These are phyloP conservation scores for Ammodramus savannarum DNA, from an alignment of 2,113 vertebrate genomes.

Conservation along the genomic window DNA sequence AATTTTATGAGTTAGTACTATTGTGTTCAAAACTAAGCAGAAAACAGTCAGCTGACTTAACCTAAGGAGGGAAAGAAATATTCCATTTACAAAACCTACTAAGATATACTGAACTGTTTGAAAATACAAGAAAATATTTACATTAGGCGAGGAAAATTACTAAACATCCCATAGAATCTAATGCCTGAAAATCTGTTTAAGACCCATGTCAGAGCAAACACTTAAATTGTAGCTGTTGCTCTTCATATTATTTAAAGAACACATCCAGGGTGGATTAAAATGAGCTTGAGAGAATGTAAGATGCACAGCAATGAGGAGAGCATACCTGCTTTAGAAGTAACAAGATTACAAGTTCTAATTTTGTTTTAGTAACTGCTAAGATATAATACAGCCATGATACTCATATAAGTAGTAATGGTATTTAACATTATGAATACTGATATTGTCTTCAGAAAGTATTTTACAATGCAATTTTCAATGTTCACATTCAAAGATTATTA, in stretches of 20 bases:
- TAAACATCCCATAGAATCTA: neutral
- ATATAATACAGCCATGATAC: neutral
- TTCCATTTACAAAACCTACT: neutral
- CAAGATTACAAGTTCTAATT: neutral
- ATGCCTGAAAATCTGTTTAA: neutral
- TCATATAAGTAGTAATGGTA: neutral
- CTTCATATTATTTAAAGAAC: neutral
- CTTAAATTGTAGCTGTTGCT: neutral
- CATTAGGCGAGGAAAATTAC: neutral
- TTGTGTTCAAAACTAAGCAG: conserved; percentile 66
- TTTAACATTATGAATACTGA: neutral
- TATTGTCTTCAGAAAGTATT: neutral
- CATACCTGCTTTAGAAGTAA: neutral
- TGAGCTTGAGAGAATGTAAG: neutral
- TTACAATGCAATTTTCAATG: neutral
- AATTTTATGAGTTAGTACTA: conserved; percentile 86
- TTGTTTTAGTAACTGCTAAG: neutral
- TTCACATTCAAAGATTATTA: neutral
- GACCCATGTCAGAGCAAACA: neutral
- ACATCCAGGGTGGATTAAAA: neutral
- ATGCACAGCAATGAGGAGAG: neutral
- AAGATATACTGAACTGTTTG: neutral
- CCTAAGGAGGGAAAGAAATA: conserved; percentile 7
- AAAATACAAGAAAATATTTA: conserved; percentile 2
- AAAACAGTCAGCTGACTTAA: conserved; percentile 48